Evolutionary conservation across 92 coral and sea anemone species (phyloP).

Genomic region (Hydrozoanthus gracilis): DNA sequence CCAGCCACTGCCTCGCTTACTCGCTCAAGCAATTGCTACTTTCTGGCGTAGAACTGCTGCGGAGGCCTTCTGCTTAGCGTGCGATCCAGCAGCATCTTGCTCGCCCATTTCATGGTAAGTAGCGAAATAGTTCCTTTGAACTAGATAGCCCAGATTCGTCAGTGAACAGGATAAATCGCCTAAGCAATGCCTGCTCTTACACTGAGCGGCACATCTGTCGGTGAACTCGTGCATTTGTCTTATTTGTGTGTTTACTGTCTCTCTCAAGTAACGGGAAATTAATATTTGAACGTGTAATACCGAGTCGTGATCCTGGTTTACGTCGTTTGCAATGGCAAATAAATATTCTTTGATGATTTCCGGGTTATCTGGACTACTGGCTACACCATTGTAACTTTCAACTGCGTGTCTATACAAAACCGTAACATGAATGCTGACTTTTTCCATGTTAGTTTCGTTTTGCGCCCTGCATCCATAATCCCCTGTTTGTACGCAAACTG

Average conservation of each 20-base stretch:
- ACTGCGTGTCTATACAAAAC: conserved; percentile 12
- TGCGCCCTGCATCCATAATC: conserved; percentile 11
- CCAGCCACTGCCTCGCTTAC: not conserved
- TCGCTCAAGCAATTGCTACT: not conserved
- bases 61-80: conserved; percentile 17
- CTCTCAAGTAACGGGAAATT: not conserved
- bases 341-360: conserved; percentile 7
- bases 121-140: conserved; percentile 8
- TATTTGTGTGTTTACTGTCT: not conserved
- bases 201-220: conserved; percentile 24
- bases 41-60: conserved; percentile 8
- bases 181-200: not conserved
- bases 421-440: conserved; percentile 15
- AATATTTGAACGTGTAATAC: conserved; percentile 3
- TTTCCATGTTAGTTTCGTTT: conserved; percentile 20
- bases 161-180: conserved; percentile 22
- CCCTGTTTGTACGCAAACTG: not conserved
- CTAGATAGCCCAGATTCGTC: not conserved
- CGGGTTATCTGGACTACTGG: conserved; percentile 2
- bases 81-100: conserved; percentile 22
- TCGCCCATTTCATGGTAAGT: not conserved
- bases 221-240: not conserved
- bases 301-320: conserved; percentile 21
- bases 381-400: not conserved
- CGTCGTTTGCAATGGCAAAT: conserved; percentile 18